Conservation (phyloP, 2,113 vertebrate species). For the Chaetorhynchus papuensis region DNA sequence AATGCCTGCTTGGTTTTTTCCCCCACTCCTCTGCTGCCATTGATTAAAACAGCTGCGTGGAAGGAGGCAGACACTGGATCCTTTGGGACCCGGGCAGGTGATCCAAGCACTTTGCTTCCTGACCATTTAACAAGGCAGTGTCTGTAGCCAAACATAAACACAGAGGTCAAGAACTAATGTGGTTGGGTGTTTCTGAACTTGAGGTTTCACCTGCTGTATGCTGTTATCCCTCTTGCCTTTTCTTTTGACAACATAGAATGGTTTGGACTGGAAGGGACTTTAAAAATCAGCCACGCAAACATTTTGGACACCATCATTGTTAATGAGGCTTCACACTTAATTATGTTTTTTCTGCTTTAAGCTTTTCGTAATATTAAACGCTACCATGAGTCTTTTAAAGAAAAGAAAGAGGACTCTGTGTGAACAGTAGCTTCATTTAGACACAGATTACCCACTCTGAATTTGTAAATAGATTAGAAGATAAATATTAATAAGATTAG, state of each 20-base stretch:
- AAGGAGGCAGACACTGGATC: not conserved
- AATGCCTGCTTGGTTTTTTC: rapidly evolving
- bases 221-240: not conserved
- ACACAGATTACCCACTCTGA: not conserved
- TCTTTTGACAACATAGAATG: not conserved
- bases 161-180: not conserved
- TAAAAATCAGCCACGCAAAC: not conserved
- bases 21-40: not conserved
- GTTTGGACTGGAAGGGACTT: not conserved
- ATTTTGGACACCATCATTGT: not conserved
- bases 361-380: not conserved
- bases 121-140: not conserved
- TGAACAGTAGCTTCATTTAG: not conserved
- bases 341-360: not conserved
- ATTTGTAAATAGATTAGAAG: constrained; percentile 3
- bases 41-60: not conserved
- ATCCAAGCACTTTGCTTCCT: not conserved
- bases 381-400: not conserved
- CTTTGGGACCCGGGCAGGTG: not conserved
- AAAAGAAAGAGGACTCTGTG: not conserved
- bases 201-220: not conserved
- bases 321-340: not conserved
- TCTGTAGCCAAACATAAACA: not conserved
- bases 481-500: constrained; percentile 46
- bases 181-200: not conserved